Conservation (phyloP, 2,113 vertebrate genomes). For the Corythornis vintsioides region DNA sequence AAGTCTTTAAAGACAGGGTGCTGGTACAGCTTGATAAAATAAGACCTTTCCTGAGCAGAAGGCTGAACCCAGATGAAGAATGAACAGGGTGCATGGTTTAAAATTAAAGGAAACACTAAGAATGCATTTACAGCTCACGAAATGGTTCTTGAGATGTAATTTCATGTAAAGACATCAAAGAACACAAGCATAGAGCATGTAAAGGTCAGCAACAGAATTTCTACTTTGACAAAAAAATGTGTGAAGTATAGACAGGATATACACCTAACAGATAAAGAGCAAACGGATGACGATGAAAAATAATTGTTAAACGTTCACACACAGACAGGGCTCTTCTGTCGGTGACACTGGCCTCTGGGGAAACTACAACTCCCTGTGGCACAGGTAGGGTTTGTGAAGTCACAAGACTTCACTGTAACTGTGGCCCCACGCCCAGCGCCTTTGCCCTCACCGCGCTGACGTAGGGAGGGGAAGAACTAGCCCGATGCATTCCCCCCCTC, state of each 20-base stretch:
- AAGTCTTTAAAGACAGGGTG: background rate
- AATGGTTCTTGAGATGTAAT: background rate
- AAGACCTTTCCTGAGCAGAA: background rate
- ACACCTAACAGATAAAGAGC: background rate
- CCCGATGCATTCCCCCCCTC: background rate
- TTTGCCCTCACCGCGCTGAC: accelerated
- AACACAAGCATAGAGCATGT: background rate
- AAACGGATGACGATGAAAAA: too few species aligned
- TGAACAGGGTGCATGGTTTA: background rate
- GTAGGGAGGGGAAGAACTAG: background rate
- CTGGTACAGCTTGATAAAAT: background rate
- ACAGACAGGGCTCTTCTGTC: accelerated
- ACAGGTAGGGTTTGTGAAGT: accelerated
- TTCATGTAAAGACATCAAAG: background rate
- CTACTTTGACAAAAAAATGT: background rate
- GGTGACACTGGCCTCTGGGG: accelerated
- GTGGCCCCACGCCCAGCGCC: accelerated
- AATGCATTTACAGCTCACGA: background rate
- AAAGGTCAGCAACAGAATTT: background rate
- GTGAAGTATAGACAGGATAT: background rate
- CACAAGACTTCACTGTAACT: background rate
- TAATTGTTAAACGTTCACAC: too few species aligned
- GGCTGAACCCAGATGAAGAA: background rate
- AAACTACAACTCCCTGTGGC: accelerated
- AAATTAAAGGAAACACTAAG: background rate